Evolutionary conservation across 2,797 vertebrate species (phyloP).

Genomic region (Menidia menidia): DNA sequence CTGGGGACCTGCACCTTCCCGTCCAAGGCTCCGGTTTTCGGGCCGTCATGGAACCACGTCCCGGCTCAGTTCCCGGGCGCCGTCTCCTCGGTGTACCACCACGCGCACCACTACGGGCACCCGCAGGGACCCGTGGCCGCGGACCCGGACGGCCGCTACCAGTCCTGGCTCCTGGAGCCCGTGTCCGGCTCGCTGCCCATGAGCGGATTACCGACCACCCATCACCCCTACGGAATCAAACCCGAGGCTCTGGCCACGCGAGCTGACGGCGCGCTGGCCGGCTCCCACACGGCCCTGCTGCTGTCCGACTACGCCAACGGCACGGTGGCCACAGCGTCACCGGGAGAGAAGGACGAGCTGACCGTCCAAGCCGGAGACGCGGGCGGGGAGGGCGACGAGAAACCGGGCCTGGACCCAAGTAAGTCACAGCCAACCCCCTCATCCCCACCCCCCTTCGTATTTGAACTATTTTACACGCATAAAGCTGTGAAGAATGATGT

Average conservation of each 20-base stretch:
- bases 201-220: constrained; percentile 89
- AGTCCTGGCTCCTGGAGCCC: constrained; percentile 94
- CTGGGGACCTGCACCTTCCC: constrained; percentile 91
- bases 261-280: constrained; percentile 87
- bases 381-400: constrained; percentile 88
- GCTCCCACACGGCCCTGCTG: constrained; percentile 89
- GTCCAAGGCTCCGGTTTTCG: constrained; percentile 90
- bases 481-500: constrained; percentile 46
- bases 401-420: constrained; percentile 92
- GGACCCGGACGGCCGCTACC: constrained; percentile 92
- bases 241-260: constrained; percentile 87
- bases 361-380: constrained; percentile 84
- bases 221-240: constrained; percentile 91
- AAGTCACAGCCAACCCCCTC: constrained; percentile 79
- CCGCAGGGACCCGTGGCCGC: constrained; percentile 85
- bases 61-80: constrained; percentile 86
- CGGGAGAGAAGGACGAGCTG: constrained; percentile 88
- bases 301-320: constrained; percentile 92
- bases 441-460: constrained; percentile 27
- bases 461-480: constrained; percentile 57
- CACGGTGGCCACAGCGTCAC: constrained; percentile 82
- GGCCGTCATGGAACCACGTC: constrained; percentile 91
- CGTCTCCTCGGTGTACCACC: constrained; percentile 89
- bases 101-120: constrained; percentile 86
- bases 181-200: constrained; percentile 91